phyloP scores from a whole-genome alignment of 2,113 vertebrate species.

The Macquaria australasica region DNA sequence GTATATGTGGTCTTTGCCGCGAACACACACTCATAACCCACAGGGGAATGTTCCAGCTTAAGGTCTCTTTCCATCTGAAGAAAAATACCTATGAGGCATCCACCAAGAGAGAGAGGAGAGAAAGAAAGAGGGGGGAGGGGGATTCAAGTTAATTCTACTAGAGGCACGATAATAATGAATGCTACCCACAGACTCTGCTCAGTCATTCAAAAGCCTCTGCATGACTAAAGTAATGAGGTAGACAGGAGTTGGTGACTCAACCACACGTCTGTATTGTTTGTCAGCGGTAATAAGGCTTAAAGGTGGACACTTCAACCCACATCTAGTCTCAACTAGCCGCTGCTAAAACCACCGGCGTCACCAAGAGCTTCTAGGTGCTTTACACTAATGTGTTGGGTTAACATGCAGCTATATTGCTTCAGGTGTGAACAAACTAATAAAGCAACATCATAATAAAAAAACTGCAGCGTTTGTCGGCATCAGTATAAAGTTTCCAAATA shows the following conservation, averaged over 20 bases:
- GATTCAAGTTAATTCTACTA: conserved; percentile 9
- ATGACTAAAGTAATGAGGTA: conserved; percentile 32
- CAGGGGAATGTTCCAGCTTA: not conserved
- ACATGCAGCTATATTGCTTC: not conserved
- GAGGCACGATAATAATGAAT: not conserved
- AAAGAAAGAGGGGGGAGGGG: not conserved
- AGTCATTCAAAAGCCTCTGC: not conserved
- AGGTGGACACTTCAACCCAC: conserved; percentile 40
- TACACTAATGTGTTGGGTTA: not conserved
- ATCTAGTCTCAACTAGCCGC: conserved; percentile 1
- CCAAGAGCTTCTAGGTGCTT: not conserved
- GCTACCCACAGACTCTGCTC: not conserved
- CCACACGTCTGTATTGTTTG: conserved; percentile 20
- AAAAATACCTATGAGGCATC: not conserved
- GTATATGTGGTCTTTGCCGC: not conserved
- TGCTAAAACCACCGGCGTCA: not conserved
- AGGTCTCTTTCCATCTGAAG: not conserved
- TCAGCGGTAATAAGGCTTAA: conserved; percentile 39
- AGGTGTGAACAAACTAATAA: not conserved
- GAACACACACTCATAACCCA: conserved; percentile 4
- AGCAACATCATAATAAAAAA: not conserved
- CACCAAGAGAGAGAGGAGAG: not conserved
- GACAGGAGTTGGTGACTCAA: conserved; percentile 43
- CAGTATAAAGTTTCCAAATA: not conserved
- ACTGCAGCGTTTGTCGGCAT: not conserved